Evolutionary conservation across 2,888 invertebrate species (phyloP).

Genomic region (Microctonus brassicae): DNA sequence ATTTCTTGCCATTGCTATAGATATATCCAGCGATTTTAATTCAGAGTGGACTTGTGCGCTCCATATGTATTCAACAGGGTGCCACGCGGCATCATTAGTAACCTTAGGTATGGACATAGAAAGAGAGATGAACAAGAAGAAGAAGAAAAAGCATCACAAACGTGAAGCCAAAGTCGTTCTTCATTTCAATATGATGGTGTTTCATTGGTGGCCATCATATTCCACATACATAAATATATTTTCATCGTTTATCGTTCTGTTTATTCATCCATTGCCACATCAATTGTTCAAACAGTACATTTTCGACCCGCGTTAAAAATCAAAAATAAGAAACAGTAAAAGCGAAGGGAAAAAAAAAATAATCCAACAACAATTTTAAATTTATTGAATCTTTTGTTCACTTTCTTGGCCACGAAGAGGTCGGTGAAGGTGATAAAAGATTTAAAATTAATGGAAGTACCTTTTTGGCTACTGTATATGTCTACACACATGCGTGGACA

Average conservation of each 20-base stretch:
- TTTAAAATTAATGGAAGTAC: not conserved
- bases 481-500: not conserved
- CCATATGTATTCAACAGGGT: slow-evolving; percentile 64
- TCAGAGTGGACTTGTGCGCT: slow-evolving; percentile 60
- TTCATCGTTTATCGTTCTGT: not conserved
- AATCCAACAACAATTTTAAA: no score
- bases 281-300: not conserved
- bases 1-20: slow-evolving; percentile 53
- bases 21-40: slow-evolving; percentile 66
- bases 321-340: no score
- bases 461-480: not conserved
- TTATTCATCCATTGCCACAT: not conserved
- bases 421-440: not conserved
- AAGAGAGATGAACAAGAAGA: slow-evolving; percentile 50
- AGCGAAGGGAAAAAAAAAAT: no score
- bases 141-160: not conserved
- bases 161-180: not conserved
- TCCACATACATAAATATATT: not conserved
- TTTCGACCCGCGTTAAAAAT: no score
- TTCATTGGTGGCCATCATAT: not conserved
- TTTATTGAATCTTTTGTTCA: no score
- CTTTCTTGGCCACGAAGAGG: no score
- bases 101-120: slow-evolving; percentile 65
- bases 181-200: not conserved
- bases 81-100: slow-evolving; percentile 68